Evolutionary conservation across 1,140 invertebrate species (phyloP), one percentile per base, ranked within the genome.

Genomic region (Drosophila sechellia): DNA sequence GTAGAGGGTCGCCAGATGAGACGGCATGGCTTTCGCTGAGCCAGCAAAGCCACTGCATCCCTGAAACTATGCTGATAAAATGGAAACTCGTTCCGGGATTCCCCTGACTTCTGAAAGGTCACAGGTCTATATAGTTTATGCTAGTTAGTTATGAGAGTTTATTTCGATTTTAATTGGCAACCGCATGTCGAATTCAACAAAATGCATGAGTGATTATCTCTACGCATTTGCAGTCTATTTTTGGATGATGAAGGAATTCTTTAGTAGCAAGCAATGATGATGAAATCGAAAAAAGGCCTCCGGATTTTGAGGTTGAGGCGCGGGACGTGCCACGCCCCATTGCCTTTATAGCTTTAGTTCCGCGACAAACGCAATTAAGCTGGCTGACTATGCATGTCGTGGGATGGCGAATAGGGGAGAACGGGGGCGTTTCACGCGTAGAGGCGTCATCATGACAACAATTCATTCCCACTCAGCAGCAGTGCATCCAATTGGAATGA

Each of bases 291-390:
- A 31, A 31, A 31, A 1, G 20, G 22, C 11, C 12, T 6, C n/a
- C 4, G 48, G 6, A 2, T 15, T 22, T 40, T 40, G 39, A 8
- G 6, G 6, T 8, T 31, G 8, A 31, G 31, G 8, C 31, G 31
- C 1, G 25, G 37, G 8, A 4, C 42, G 45, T 10, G 5, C 4
- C 22, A 8, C 31, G 17, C n/a, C 49, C 11, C 11, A 2, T 8
- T n/a, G 27, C n/a, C 13, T 52, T 35, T 17, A 6, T 35, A 6
- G 17, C 17, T 52, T 11, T 5, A 50, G 48, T 17, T 15, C 17
- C 49, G 31, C 31, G 31, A 31, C 22, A 46, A 40, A 63, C 34
- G 61, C 59, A 58, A 42, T 42, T 57, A 58, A 35, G 45, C 10
- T 17, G 3, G 1, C 6, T 10, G 31, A 8, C 31, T 31, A 10